Conservation (phyloP, 2,113 vertebrate species). For the Tetrax tetrax region DNA sequence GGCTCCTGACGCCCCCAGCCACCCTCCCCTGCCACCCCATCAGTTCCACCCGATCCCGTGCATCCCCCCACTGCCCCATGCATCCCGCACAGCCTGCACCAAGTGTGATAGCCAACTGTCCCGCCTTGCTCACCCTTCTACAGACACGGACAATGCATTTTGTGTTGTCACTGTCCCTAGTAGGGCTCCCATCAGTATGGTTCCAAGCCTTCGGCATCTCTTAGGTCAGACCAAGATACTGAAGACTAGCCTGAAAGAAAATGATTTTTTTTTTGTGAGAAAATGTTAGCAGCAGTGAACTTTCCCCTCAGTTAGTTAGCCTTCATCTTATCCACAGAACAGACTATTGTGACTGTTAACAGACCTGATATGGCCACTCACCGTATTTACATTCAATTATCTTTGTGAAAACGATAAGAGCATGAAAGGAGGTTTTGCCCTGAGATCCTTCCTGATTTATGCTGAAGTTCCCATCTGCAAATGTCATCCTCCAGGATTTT, state of each 20-base stretch:
- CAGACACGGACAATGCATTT: rapidly evolving
- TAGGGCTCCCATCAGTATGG: neutral
- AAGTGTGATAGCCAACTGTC: rapidly evolving
- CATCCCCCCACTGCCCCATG: neutral
- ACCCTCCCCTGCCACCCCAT: too few relatives aligned
- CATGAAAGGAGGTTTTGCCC: neutral
- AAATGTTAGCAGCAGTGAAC: neutral
- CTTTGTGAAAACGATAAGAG: neutral
- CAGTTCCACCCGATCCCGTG: too few relatives aligned
- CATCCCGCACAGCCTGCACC: neutral
- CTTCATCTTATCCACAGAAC: neutral
- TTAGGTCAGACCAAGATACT: neutral
- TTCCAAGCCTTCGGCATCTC: neutral
- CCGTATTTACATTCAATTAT: rapidly evolving
- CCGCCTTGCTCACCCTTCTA: neutral
- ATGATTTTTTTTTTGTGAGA: rapidly evolving
- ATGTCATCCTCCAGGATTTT: neutral
- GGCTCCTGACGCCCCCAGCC: rapidly evolving
- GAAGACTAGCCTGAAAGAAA: neutral
- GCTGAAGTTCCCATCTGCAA: neutral
- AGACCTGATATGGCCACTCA: rapidly evolving
- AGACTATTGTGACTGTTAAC: neutral
- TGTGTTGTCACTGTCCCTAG: neutral
- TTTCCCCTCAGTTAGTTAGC: neutral
- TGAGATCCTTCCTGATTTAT: neutral